Base-by-base conservation (phyloP, 2,797 vertebrate species). In the Lophotriccus pileatus region DNA sequence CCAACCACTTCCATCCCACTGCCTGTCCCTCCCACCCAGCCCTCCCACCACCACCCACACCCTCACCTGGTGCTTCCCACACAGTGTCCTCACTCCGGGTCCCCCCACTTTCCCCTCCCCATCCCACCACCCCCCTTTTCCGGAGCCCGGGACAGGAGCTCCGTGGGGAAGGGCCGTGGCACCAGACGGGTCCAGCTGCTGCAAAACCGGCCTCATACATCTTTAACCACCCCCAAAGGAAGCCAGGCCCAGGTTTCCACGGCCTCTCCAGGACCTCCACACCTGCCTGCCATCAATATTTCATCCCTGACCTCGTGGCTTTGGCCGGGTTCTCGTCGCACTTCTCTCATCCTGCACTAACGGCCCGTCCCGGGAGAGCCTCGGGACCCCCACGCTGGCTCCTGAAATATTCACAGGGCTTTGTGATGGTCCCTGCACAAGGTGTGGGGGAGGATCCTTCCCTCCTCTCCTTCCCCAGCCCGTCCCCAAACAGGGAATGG, bases 251-350 rank as follows among this genome's bases (percentile, higher is more conserved):
- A 50, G 36, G 50, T 73, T 64, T 34, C 18, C 0, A 1, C 7
- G 34, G 41, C 55, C 59, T 93, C 84, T 46, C 86, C 84, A 86
- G 67, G 64, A 63, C 43, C 66, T 76, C 70, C 77, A 49, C 59
- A 82, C 63, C 44, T 89, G 28, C 55, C 63, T 56, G 66, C 85
- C 84, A 96, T 96, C 75, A 95, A 95, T 95, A 88, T 94, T 97
- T 96, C 70, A 96, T 91, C 39, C 52, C 43, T 24, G 28, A 92
- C 83, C 66, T 73, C 16, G 68, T 49, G 87, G 41, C 69, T 85
- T 82, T 63, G 63, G 23, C 66, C 88, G 56, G 56, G 56, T 77
- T 87, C 53, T 84, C 55, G 11, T 55, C 1, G 13, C 23, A 9
- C 18, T 34, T 78, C 70, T 58, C 64, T 87, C 95, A 82, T 28